A percentile compares a stretch with the other conserved stretches of the same genome.
Conservation (phyloP, 2,888 invertebrate species). For the Brenthis daphne region DNA sequence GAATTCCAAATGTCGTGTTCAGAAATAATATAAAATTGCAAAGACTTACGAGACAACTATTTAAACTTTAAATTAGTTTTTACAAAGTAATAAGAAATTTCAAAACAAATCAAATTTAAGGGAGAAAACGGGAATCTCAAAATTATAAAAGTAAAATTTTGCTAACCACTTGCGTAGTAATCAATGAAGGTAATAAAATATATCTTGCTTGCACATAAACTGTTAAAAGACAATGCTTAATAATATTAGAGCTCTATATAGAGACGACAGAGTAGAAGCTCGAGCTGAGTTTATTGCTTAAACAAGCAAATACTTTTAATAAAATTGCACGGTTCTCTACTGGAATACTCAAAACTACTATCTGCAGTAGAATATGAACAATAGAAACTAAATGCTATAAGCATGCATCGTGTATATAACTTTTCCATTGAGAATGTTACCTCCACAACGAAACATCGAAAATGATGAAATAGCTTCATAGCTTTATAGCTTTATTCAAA, state of each 20-base stretch:
- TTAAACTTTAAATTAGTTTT: no score
- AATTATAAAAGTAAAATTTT: no score
- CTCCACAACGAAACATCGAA: slow-evolving; percentile 6
- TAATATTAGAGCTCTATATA: slow-evolving; percentile 2
- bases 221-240: not conserved
- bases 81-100: no score
- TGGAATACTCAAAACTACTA: slow-evolving; percentile 14
- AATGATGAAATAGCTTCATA: slow-evolving; percentile 12
- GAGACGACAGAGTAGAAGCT: not conserved
- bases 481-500: slow-evolving; percentile 9
- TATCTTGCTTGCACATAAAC: not conserved
- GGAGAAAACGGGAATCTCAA: no score
- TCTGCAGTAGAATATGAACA: slow-evolving; percentile 13
- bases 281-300: slow-evolving; percentile 1
- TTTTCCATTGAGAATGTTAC: slow-evolving; percentile 18
- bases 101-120: no score
- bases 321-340: slow-evolving; percentile 10
- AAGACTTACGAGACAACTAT: no score
- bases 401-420: slow-evolving; percentile 13
- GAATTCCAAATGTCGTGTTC: no score
- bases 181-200: not conserved
- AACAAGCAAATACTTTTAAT: slow-evolving; percentile 15
- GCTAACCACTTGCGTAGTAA: no score
- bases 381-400: slow-evolving; percentile 19
- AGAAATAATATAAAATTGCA: no score